phyloP scores from a whole-genome alignment of 92 coral and sea anemone genomes.

The Actinostola sp. region DNA sequence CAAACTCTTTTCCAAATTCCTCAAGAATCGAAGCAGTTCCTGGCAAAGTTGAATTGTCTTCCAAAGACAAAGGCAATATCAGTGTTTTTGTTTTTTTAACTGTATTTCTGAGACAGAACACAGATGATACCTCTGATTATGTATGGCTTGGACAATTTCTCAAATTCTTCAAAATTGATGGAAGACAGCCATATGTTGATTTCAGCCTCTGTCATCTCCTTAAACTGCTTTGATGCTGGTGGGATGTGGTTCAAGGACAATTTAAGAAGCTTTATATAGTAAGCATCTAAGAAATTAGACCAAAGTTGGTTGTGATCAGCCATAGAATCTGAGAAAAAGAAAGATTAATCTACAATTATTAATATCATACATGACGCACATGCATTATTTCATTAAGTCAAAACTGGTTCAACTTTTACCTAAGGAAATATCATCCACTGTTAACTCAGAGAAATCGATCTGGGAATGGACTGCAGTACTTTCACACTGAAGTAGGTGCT shows the following conservation, averaged over 20 bases:
- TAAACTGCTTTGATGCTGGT: conserved; percentile 16
- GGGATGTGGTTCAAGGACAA: conserved; percentile 23
- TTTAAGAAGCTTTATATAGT: conserved; percentile 2
- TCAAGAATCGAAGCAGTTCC: conserved; percentile 60
- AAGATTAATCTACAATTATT: no score
- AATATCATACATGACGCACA: no score
- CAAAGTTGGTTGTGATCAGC: conserved; percentile 32
- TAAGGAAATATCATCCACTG: background rate
- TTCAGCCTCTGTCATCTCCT: conserved; percentile 25
- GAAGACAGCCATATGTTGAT: conserved; percentile 39
- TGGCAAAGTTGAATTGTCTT: conserved; percentile 38
- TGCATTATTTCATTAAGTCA: no score
- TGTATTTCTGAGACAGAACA: background rate
- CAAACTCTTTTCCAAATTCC: conserved; percentile 52
- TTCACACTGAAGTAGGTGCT: conserved; percentile 9
- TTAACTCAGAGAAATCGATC: conserved; percentile 14
- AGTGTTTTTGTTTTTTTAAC: background rate
- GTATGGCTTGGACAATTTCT: background rate
- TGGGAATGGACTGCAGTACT: conserved; percentile 18
- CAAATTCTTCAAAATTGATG: conserved; percentile 5
- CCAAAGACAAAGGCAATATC: conserved; percentile 54
- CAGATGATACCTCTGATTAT: conserved; percentile 5
- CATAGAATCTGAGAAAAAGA: conserved; percentile 33
- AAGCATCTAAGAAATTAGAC: conserved; percentile 5
- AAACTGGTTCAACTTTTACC: no score